phyloP scores from a whole-genome alignment of 2,888 invertebrate genomes.

The Eupithecia abbreviata region DNA sequence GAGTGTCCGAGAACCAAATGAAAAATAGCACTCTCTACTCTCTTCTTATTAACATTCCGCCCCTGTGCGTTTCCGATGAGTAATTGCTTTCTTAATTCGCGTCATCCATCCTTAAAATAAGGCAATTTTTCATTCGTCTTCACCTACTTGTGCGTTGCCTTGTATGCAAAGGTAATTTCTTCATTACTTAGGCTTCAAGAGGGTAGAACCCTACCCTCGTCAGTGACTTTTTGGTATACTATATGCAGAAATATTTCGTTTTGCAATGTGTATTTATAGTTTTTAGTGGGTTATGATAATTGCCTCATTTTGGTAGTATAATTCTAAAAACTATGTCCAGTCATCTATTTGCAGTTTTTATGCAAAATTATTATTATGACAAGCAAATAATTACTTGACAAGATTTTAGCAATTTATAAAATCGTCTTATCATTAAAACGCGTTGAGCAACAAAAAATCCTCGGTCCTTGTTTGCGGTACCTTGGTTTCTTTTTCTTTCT shows the following conservation, averaged over 20 bases:
- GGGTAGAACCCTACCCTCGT: constrained; percentile 10
- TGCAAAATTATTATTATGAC: not conserved
- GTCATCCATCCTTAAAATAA: constrained; percentile 83
- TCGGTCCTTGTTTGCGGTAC: constrained; percentile 71
- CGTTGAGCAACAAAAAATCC: constrained; percentile 63
- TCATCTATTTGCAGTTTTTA: not conserved
- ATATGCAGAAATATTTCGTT: not conserved
- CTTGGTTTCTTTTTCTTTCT: constrained; percentile 67
- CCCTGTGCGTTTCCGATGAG: constrained; percentile 81
- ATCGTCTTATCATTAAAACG: constrained; percentile 49
- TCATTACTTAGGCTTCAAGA: constrained; percentile 37
- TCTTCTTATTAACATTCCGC: constrained; percentile 82
- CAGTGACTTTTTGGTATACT: constrained; percentile 5
- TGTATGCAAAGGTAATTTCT: constrained; percentile 39
- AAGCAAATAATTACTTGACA: constrained; percentile 17
- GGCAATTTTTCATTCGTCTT: constrained; percentile 80
- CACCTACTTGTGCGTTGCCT: constrained; percentile 48
- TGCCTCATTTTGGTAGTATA: not conserved
- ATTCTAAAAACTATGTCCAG: not conserved
- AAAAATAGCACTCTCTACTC: constrained; percentile 76
- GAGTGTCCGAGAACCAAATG: constrained; percentile 67
- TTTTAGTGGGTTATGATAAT: not conserved
- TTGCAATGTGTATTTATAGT: not conserved
- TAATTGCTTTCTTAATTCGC: constrained; percentile 84
- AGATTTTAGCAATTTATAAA: constrained; percentile 42